Evolutionary conservation across 2,888 invertebrate genomes (phyloP).

Genomic region (Spilosoma lubricipeda): DNA sequence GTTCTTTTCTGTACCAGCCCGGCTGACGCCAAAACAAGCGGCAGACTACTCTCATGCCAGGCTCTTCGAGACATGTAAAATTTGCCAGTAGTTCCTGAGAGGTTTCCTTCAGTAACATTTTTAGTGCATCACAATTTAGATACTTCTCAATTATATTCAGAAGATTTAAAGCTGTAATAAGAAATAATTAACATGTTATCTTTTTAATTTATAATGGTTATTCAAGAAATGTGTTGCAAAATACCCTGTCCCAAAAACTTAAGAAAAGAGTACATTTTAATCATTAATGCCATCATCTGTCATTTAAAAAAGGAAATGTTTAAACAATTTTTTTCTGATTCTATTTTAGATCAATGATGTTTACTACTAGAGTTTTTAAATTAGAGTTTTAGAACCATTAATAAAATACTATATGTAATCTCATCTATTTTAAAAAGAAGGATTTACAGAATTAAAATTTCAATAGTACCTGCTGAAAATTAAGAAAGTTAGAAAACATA

Average conservation of each 20-base stretch:
- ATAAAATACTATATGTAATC: neutral
- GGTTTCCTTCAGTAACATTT: conserved; percentile 56
- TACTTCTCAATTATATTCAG: conserved; percentile 66
- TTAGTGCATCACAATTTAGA: conserved; percentile 60
- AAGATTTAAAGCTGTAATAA: conserved; percentile 71
- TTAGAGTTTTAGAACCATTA: neutral
- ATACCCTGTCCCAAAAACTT: neutral
- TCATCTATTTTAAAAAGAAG: neutral
- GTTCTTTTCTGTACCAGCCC: conserved; percentile 67
- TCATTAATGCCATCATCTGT: too few relatives aligned
- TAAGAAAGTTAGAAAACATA: neutral
- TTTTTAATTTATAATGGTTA: neutral
- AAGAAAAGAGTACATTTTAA: too few relatives aligned
- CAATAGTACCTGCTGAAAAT: neutral
- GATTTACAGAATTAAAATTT: too few relatives aligned
- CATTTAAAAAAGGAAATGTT: too few relatives aligned
- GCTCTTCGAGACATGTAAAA: conserved; percentile 57
- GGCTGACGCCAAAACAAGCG: conserved; percentile 74
- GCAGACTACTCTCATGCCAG: conserved; percentile 70
- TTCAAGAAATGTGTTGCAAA: neutral
- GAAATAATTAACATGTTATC: neutral
- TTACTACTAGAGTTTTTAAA: too few relatives aligned
- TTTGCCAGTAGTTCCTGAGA: conserved; percentile 58
- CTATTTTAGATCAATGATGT: too few relatives aligned
- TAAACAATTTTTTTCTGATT: too few relatives aligned